Conservation (phyloP, 2,888 invertebrate species). For the Troides aeacus region DNA sequence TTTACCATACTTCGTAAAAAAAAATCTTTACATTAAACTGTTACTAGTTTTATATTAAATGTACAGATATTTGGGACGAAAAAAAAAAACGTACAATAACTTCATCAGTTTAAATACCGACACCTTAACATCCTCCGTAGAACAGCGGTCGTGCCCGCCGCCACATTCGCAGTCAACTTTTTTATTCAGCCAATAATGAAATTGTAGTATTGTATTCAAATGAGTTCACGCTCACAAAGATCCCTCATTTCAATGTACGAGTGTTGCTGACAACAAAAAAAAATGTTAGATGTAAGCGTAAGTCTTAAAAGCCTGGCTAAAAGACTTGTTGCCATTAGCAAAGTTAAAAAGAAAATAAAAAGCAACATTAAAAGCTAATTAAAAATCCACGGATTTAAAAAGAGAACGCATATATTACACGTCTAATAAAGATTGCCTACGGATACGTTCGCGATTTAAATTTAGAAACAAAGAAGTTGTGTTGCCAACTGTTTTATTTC, state of each 20-base stretch:
- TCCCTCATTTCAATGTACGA: slow-evolving; percentile 20
- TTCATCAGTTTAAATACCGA: background rate
- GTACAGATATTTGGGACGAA: too few relatives aligned
- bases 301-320: too few relatives aligned
- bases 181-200: slow-evolving; percentile 22
- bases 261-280: slow-evolving; percentile 20
- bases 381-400: too few relatives aligned
- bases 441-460: slow-evolving; percentile 19
- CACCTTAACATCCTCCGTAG: slow-evolving; percentile 9
- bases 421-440: slow-evolving; percentile 9
- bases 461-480: slow-evolving; percentile 28
- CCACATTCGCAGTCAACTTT: slow-evolving; percentile 20
- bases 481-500: slow-evolving; percentile 28
- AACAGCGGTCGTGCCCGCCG: background rate
- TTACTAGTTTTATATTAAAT: too few relatives aligned
- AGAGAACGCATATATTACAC: too few relatives aligned
- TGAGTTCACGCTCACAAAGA: slow-evolving; percentile 20
- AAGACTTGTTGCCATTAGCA: too few relatives aligned
- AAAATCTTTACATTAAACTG: too few relatives aligned
- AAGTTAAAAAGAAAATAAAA: too few relatives aligned
- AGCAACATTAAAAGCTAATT: too few relatives aligned
- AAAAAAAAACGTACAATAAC: too few relatives aligned
- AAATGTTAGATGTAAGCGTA: background rate
- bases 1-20: too few relatives aligned
- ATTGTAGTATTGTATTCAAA: slow-evolving; percentile 30